Evolutionary conservation across 2,888 invertebrate genomes (phyloP).

Genomic region (Cheilosia soror): DNA sequence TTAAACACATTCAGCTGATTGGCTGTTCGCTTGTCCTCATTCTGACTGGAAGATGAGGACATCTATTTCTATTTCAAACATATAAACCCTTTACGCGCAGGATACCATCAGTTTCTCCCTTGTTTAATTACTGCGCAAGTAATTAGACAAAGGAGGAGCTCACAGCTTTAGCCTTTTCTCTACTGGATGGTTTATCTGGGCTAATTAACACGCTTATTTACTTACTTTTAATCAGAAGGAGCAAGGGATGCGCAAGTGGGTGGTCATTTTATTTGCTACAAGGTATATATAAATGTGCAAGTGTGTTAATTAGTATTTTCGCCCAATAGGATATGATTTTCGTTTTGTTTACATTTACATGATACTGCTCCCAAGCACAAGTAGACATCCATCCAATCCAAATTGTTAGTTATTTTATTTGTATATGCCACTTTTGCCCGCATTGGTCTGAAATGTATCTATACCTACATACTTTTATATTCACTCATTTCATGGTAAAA

Average conservation of each 20-base stretch:
- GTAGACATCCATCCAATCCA: too few species aligned
- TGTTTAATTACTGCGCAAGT: constrained; percentile 50
- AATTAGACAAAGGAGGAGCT: constrained; percentile 62
- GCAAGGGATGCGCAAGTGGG: constrained; percentile 36
- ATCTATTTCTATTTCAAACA: neutral
- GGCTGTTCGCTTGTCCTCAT: neutral
- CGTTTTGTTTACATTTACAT: neutral
- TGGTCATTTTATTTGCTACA: constrained; percentile 5
- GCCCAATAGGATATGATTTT: constrained; percentile 41
- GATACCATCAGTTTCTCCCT: neutral
- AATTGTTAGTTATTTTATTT: neutral
- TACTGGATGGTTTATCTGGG: constrained; percentile 30
- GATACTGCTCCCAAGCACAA: neutral
- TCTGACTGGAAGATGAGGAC: neutral
- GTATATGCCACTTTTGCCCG: neutral
- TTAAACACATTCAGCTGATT: constrained; percentile 25
- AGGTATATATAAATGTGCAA: neutral
- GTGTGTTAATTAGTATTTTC: constrained; percentile 52
- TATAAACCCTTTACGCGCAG: constrained; percentile 21
- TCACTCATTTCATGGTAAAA: too few species aligned
- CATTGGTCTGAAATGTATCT: too few species aligned
- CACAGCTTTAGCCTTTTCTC: neutral
- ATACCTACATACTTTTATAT: too few species aligned
- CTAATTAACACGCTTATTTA: constrained; percentile 43
- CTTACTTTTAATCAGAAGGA: neutral